These are phyloP conservation scores for Mimumesa dahlbomi DNA, from an alignment of 2,888 invertebrate species.

Conservation along the genomic window DNA sequence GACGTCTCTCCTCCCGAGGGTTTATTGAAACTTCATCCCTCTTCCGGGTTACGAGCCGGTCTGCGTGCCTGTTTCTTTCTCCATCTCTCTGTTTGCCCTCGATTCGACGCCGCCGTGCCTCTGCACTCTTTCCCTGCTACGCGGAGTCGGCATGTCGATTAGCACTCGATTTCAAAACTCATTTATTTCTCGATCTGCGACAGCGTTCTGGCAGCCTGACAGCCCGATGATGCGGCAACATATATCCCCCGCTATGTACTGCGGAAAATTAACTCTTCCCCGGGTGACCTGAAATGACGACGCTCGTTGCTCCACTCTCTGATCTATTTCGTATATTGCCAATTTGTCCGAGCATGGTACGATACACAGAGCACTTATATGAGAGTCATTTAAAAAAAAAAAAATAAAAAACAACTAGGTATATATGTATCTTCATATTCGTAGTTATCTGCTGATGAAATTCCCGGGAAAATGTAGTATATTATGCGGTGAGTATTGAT, in stretches of 20 bases:
- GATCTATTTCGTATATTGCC: slow-evolving; percentile 41
- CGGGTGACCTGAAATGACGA: slow-evolving; percentile 43
- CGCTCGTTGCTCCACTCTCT: slow-evolving; percentile 15
- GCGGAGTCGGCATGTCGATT: slow-evolving; percentile 43
- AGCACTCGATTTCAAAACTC: slow-evolving; percentile 57
- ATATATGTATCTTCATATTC: too few relatives aligned
- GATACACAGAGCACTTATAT: too few relatives aligned
- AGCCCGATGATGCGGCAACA: slow-evolving; percentile 38
- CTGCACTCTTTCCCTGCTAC: slow-evolving; percentile 1
- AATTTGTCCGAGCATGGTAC: slow-evolving; percentile 21
- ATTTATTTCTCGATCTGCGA: slow-evolving; percentile 49
- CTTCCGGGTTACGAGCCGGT: slow-evolving; percentile 22
- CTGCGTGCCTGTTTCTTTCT: slow-evolving; percentile 1
- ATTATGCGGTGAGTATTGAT: slow-evolving; percentile 4
- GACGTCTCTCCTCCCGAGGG: slow-evolving; percentile 52
- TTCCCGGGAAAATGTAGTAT: slow-evolving; percentile 6
- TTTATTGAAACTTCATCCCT: slow-evolving; percentile 62
- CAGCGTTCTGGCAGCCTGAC: slow-evolving; percentile 33
- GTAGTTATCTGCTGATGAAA: too few relatives aligned
- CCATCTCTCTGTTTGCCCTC: slow-evolving; percentile 11
- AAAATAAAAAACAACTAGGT: too few relatives aligned
- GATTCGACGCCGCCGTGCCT: neutral
- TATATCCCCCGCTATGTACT: slow-evolving; percentile 23
- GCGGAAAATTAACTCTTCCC: slow-evolving; percentile 45
- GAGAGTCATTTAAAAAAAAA: too few relatives aligned